Percentiles rank a stretch among this genome's conserved stretches.
Conservation (phyloP, 2,888 invertebrate genomes). For the Amphimallon solstitiale region DNA sequence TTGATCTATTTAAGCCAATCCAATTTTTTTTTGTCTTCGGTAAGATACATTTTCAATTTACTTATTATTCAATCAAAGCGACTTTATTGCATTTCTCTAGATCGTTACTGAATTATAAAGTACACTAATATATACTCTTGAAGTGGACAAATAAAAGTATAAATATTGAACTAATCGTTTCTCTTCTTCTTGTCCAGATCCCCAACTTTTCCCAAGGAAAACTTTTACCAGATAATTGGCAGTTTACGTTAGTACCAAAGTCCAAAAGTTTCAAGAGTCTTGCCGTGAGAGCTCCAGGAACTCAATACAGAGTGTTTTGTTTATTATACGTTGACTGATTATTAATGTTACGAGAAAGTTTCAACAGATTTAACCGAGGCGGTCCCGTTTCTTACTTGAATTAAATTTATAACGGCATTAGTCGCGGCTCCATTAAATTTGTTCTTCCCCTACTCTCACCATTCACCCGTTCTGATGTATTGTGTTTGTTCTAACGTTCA, state of each 20-base stretch:
- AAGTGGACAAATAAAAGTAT: too few species aligned
- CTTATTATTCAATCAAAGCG: too few species aligned
- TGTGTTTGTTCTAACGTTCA: constrained; percentile 6
- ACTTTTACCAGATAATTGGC: background rate
- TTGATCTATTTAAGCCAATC: too few species aligned
- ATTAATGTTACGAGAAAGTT: constrained; percentile 28
- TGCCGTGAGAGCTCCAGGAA: background rate
- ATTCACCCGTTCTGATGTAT: background rate
- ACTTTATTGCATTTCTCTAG: too few species aligned
- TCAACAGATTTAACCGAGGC: background rate
- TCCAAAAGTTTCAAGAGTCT: constrained; percentile 4
- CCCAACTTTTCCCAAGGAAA: too few species aligned
- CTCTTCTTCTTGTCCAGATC: too few species aligned
- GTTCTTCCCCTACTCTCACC: background rate
- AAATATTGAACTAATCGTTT: too few species aligned
- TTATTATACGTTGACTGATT: constrained; percentile 21
- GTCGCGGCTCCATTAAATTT: background rate
- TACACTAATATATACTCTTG: too few species aligned
- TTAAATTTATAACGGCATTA: constrained; percentile 23
- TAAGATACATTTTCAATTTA: too few species aligned
- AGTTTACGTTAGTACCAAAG: constrained; percentile 1
- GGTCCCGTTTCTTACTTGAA: background rate
- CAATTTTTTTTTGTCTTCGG: too few species aligned
- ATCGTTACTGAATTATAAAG: too few species aligned
- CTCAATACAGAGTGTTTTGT: constrained; percentile 13